Base-by-base conservation (phyloP, 2,888 invertebrate genomes). In the Sphaeridia pumilis region DNA sequence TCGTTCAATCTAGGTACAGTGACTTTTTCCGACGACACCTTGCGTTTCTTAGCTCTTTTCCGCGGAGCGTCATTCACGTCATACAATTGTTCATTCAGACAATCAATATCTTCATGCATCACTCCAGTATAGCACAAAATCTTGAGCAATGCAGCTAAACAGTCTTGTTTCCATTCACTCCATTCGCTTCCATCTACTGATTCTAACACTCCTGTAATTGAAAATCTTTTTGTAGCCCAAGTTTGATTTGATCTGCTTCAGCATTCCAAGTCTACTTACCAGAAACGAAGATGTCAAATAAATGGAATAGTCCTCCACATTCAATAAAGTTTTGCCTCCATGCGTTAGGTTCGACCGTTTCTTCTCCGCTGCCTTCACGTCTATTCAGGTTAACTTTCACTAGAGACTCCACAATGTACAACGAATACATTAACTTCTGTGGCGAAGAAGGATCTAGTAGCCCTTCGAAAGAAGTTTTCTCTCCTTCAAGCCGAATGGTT, bases 161-260 rank as follows among this genome's bases (percentile, higher is more conserved):
- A 93, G 69, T 94, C 94, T 69, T 92, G 92, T 51, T 90, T 82
- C 94, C 94, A 94, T 72, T 93, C 88, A 65, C 82, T 82, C 65
- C 66, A 65, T 49, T 84, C 81, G 24, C 81, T 81, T 31, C 77
- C 77, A 44, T 70, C 70, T 50, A 81, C 79, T 24, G 75, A 69
- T 73, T 87, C 87, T 57, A 88, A 70, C 36, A 81, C 79, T 38
- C 84, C 80, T 79, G 53, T 21, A 41, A 52, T 49, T 25, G 56
- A 20, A 31, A 7, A 34, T 46, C 21, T n/a, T n/a, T 36, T 4
- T 41, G 12, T 14, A 41, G 42, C 1, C 27, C 14, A 4, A 21
- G 25, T 7, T 24, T 24, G n/a, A 43, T 14, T 7, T 22, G n/a
- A 27, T 21, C 3, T 26, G n/a, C n/a, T 27, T 47, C 20, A 42